These are phyloP conservation scores for Stomatorhinus walkeri DNA, from an alignment of 2,797 vertebrate genomes.

Conservation along the genomic window DNA sequence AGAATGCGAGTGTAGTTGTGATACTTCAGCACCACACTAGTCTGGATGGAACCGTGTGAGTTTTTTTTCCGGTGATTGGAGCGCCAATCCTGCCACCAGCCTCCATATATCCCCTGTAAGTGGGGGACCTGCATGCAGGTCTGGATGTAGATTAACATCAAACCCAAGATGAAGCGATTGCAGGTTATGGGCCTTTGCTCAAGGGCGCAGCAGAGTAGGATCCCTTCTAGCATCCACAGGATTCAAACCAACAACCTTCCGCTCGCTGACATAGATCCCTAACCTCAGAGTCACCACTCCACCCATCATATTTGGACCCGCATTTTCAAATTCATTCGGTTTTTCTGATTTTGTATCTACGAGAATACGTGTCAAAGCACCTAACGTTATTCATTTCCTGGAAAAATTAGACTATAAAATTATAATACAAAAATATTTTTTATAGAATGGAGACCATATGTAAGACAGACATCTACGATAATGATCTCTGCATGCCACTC, in stretches of 20 bases:
- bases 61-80: neutral
- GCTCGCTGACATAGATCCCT: neutral
- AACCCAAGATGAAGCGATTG: neutral
- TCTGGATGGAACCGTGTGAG: neutral
- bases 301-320: neutral
- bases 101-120: neutral
- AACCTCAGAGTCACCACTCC: neutral
- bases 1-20: neutral
- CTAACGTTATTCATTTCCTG: neutral
- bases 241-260: neutral
- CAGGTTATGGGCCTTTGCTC: neutral
- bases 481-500: neutral
- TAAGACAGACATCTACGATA: neutral
- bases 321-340: neutral
- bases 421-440: neutral
- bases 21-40: neutral
- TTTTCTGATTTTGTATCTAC: neutral
- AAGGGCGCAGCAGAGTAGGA: neutral
- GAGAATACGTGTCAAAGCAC: neutral
- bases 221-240: neutral
- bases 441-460: neutral
- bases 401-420: neutral
- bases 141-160: neutral
- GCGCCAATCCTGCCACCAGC: neutral
- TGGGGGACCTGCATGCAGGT: neutral